Percentiles rank a stretch among this genome's conserved stretches.
Evolutionary conservation across 2,888 invertebrate species (phyloP).

Genomic region (Melitaea athalia): DNA sequence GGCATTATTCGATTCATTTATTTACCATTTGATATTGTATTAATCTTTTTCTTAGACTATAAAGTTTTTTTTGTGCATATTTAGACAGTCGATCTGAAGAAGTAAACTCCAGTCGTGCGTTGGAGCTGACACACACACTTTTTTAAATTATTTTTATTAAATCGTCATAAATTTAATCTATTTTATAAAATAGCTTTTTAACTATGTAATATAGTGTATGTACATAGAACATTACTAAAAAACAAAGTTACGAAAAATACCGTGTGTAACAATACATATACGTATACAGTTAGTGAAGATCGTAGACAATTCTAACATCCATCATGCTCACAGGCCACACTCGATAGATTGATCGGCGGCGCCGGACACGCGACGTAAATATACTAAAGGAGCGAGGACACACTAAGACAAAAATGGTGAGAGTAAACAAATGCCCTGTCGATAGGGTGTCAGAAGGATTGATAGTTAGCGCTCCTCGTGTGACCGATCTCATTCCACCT

Average conservation of each 20-base stretch:
- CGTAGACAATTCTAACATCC: constrained; percentile 59
- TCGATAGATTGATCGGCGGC: constrained; percentile 73
- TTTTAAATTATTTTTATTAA: no score
- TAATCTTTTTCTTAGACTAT: no score
- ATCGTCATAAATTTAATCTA: no score
- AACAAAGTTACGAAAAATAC: background rate
- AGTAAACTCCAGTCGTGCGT: no score
- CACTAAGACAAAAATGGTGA: constrained; percentile 77
- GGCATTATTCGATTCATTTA: no score
- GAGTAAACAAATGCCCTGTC: constrained; percentile 80
- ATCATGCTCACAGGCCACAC: constrained; percentile 70
- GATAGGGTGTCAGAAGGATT: constrained; percentile 78
- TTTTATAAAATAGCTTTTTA: no score
- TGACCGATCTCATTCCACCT: constrained; percentile 16
- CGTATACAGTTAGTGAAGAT: constrained; percentile 33
- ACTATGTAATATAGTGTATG: no score
- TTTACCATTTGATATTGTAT: no score
- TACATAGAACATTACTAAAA: no score
- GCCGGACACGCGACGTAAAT: constrained; percentile 59
- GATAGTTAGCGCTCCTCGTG: constrained; percentile 58
- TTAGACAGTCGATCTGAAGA: no score
- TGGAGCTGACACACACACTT: no score
- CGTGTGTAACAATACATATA: constrained; percentile 14
- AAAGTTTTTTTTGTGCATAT: no score
- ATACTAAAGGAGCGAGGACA: constrained; percentile 56